Evolutionary conservation across 1,140 invertebrate species (phyloP), one percentile per base, ranked within the genome.

Genomic region (Gonioctena quinquepunctata): DNA sequence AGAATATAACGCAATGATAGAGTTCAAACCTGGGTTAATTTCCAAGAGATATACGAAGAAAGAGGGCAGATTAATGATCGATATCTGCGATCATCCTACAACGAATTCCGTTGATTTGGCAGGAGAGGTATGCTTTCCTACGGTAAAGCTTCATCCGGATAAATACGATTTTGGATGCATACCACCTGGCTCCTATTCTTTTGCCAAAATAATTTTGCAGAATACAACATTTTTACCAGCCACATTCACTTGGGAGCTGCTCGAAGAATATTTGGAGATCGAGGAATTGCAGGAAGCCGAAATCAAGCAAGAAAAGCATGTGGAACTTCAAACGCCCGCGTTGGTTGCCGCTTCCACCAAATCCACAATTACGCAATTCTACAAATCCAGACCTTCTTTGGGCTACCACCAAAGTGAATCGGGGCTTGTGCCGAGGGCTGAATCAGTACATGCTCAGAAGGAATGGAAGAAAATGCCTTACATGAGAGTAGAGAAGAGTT

Each of bases 161-260:
- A 42, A 79, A 23, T 65, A 86, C 1, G 70, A 82, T 50, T 84
- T 87, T 59, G 75, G 79, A 25, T 83, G 81, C 50, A 73, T 84
- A 11, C 74, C 79, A 19, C 64, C 80, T 25, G 82, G 81, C 13
- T 80, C 73, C 13, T 79, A 75, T 5, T 69, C 59, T 1, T 77
- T 81, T n/a, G 59, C 77, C 71, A 68, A 71, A 52, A 57, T 87
- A 23, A 71, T 76, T 11, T 26, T 88, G 16, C 76, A 76, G 22
- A 87, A 88, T 72, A 73, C 83, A 27, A 84, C 83, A n/a, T 80
- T 82, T 8, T 69, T 88, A n/a, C 77, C 81, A 1, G 81, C 84
- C 1, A 66, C 71, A 2, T 88, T 82, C 61, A 78, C 78, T 60
- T 83, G 84, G 65, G 68, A 79, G 8, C 85, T 82, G 81, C 49